Evolutionary conservation across 2,888 invertebrate species (phyloP), one percentile per base, ranked within the genome.

Genomic region (Ptilodon capucinus): DNA sequence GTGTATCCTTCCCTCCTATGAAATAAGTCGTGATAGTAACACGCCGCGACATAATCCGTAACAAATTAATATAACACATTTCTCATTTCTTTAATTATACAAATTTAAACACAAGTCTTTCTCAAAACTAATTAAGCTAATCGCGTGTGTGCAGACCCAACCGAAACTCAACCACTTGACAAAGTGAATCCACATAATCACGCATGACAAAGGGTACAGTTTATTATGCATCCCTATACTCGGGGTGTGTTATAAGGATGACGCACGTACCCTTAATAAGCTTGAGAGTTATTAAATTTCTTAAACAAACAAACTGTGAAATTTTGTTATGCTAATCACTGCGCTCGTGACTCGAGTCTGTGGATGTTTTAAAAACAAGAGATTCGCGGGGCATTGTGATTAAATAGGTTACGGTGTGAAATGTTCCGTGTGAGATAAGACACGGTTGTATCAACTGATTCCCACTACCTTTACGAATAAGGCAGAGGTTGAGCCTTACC

Each of bases 271-370:
- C 48, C 60, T 46, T 60, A 65, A 63, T 66, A 54, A 58, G 64
- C 52, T 60, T 60, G 50, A 48, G 40, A 55, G 54, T 65, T 23
- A 66, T 65, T 66, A 63, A 60, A 66, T 65, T 65, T 66, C 64
- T 63, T 56, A 51, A 54, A 60, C 57, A 66, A 62, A 56, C 66
- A 32, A 42, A 40, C 28, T 48, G 46, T 16, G 40, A 59, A 57
- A 65, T 54, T 55, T 51, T 51, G 52, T 65, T 66, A 63, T 60
- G 60, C 42, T 63, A 66, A 65, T 66, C 51, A 57, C 42, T 38
- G 16, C 16, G 50, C 45, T 58, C 51, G 55, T 40, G 48, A 47
- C 44, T 53, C 18, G 19, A 18, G 2, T 25, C 25, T 21, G 19
- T 35, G 48, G 56, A 48, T 51, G 58, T 44, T 21, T 46, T 42